Conservation (phyloP, 2,888 invertebrate genomes). For the Listrodromus nycthemerus region DNA sequence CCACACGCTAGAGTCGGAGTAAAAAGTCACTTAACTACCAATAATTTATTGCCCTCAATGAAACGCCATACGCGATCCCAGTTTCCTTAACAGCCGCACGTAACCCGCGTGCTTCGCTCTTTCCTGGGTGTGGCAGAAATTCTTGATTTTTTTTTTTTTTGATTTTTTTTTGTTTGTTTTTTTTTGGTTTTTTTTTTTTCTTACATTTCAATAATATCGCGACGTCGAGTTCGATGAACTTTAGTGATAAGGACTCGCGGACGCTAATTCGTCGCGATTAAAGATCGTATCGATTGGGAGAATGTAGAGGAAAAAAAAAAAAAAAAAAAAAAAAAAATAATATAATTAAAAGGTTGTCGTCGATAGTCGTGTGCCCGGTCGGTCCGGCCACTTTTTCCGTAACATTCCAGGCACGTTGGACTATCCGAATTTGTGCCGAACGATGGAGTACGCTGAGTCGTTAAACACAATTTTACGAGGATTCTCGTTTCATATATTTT, state of each 20-base stretch:
- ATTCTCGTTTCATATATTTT: too few relatives aligned
- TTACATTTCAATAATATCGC: conserved; percentile 8
- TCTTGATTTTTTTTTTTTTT: conserved; percentile 1
- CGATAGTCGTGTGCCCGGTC: too few relatives aligned
- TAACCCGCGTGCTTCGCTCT: conserved; percentile 10
- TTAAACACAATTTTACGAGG: too few relatives aligned
- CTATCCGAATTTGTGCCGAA: too few relatives aligned
- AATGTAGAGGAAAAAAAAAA: not conserved
- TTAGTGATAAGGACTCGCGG: not conserved
- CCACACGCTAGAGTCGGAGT: conserved; percentile 3
- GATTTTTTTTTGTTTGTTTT: conserved; percentile 10
- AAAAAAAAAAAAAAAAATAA: too few relatives aligned
- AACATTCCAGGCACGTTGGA: too few relatives aligned
- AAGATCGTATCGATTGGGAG: not conserved
- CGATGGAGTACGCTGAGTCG: too few relatives aligned
- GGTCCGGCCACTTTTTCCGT: too few relatives aligned
- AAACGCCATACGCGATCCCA: conserved; percentile 44
- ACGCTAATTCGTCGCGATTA: not conserved
- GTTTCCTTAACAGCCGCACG: conserved; percentile 14
- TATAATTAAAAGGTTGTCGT: too few relatives aligned
- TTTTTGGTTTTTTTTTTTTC: not conserved
- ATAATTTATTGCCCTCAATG: conserved; percentile 57
- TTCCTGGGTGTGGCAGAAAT: conserved; percentile 48
- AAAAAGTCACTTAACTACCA: conserved; percentile 46
- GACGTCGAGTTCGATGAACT: conserved; percentile 9